Evolutionary conservation across 1,140 invertebrate genomes (phyloP).

Genomic region (Ceratina calcarata): DNA sequence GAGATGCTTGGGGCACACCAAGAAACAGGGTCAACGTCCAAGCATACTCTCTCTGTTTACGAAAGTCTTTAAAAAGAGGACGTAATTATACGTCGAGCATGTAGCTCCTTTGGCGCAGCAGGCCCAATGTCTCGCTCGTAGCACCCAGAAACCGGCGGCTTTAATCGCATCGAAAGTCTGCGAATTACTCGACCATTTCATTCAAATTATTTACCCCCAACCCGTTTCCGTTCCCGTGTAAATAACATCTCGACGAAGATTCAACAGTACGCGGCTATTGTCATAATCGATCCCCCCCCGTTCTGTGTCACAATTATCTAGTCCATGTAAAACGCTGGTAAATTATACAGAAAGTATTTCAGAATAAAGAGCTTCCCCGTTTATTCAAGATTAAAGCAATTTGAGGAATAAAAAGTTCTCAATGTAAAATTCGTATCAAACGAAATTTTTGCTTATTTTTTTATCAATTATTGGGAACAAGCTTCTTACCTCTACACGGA

Average conservation of each 20-base stretch:
- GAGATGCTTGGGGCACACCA: not conserved
- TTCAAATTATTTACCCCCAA: constrained; percentile 3
- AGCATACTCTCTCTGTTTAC: constrained; percentile 3
- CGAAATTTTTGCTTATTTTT: too few relatives aligned
- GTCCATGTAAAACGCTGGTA: not conserved
- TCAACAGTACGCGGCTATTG: constrained; percentile 6
- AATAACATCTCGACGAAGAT: not conserved
- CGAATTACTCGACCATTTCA: not conserved
- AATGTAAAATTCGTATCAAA: too few relatives aligned
- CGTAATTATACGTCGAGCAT: not conserved
- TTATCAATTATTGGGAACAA: not conserved
- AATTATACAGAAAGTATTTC: too few relatives aligned
- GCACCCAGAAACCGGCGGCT: not conserved
- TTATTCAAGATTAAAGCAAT: too few relatives aligned
- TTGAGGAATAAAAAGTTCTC: too few relatives aligned
- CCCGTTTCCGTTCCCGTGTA: constrained; percentile 12
- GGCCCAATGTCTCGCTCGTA: too few relatives aligned
- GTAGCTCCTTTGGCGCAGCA: not conserved
- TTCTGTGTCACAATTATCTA: not conserved
- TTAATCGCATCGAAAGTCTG: not conserved
- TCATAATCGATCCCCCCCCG: constrained; percentile 8
- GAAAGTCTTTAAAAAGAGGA: constrained; percentile 36
- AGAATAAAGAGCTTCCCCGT: too few relatives aligned
- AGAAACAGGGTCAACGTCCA: constrained; percentile 36
- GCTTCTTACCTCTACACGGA: constrained; percentile 24